Conservation (phyloP, 1,140 invertebrate genomes). For the Trypoxylus dichotomus region DNA sequence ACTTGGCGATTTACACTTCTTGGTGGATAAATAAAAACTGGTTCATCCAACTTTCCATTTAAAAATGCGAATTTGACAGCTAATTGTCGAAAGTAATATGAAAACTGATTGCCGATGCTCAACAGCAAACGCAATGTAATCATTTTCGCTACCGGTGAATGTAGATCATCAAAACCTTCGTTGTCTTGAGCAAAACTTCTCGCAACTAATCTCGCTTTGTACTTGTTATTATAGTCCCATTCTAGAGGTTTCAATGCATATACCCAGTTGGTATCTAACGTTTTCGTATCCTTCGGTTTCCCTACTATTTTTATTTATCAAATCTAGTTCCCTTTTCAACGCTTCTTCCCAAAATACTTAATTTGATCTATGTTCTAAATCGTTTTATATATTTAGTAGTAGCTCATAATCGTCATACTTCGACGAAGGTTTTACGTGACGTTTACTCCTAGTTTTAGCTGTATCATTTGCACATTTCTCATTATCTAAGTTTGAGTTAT, state of each 20-base stretch:
- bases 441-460: no score
- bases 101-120: not conserved
- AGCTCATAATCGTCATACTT: conserved; percentile 33
- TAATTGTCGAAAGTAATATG: conserved; percentile 27
- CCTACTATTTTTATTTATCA: conserved; percentile 45
- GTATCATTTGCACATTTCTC: no score
- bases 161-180: conserved; percentile 43
- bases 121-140: conserved; percentile 15
- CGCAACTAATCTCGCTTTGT: no score
- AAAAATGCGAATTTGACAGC: conserved; percentile 30
- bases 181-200: no score
- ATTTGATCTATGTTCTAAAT: conserved; percentile 33
- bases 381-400: conserved; percentile 34
- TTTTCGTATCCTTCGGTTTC: conserved; percentile 39
- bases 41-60: conserved; percentile 25
- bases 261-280: conserved; percentile 50
- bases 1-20: no score
- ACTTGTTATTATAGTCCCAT: no score
- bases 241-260: conserved; percentile 42
- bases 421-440: not conserved
- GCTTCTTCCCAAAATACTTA: conserved; percentile 47
- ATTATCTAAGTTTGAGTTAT: no score
- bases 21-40: not conserved
- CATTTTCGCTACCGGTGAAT: conserved; percentile 40
- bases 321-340: conserved; percentile 49